Conservation (phyloP, 2,113 vertebrate species). For the Tonatia bakeri region DNA sequence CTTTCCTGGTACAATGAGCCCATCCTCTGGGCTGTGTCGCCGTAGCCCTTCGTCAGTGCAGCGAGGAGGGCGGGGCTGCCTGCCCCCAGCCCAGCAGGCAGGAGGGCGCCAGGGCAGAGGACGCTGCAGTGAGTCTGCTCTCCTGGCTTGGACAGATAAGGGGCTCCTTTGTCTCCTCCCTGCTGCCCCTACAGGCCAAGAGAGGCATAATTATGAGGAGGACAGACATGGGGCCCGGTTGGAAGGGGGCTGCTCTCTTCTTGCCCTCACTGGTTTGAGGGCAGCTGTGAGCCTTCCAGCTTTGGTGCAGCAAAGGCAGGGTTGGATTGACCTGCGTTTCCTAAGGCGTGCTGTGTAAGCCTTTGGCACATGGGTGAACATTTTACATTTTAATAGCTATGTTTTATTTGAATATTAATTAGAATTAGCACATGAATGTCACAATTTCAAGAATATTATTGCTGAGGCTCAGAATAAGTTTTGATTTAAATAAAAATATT, state of each 20-base stretch:
- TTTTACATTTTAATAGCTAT: neutral
- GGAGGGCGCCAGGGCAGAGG: neutral
- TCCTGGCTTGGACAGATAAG: neutral
- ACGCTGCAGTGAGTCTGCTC: neutral
- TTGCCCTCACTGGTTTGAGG: neutral
- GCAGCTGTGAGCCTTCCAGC: neutral
- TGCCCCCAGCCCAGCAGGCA: neutral
- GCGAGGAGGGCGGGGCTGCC: neutral
- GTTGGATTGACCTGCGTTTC: neutral
- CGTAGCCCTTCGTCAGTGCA: neutral
- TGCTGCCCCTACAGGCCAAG: neutral
- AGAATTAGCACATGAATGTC: neutral
- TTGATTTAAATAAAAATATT: neutral
- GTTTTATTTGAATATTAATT: neutral
- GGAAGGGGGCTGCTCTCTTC: neutral
- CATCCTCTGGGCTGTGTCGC: neutral
- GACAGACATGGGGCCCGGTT: neutral
- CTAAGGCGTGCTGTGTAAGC: neutral
- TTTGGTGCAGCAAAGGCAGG: neutral
- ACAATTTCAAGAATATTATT: neutral
- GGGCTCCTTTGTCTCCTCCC: neutral
- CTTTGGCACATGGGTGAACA: fast-evolving
- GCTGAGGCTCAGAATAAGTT: neutral
- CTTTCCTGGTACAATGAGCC: neutral
- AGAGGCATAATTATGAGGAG: neutral